Base-by-base conservation (phyloP, 2,797 vertebrate species). In the Scleropages formosus region DNA sequence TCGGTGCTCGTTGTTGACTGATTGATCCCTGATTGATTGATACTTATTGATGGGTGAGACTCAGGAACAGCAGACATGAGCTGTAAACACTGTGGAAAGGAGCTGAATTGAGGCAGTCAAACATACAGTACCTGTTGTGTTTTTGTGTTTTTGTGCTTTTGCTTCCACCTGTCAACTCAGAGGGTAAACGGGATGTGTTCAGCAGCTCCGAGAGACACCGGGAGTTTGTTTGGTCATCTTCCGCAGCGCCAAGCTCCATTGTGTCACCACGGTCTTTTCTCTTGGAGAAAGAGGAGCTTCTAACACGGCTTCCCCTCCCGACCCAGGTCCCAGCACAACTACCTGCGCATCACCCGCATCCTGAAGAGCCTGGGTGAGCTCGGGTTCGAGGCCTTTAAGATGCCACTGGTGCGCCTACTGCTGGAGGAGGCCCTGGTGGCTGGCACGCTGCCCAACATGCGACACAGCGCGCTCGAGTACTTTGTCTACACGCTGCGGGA, bases 261-360 rank as follows among this genome's bases (percentile, higher is more conserved):
- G 63, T 10, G n/a, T n/a, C n/a, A n/a, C n/a, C n/a, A n/a, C n/a
- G n/a, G n/a, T n/a, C n/a, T n/a, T n/a, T n/a, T n/a, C n/a, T n/a
- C n/a, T n/a, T n/a, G 47, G 6, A 59, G 58, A 59, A 59, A 59
- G 9, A 49, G n/a, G 12, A 58, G 26, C 20, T 31, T 31, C 18
- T 53, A 22, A 70, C 26, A 7, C 60, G 62, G 44, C 26, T 75
- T 16, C 62, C 39, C 26, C 4, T 47, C 27, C 72, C n/a, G n/a
- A n/a, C n/a, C 0, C 85, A 99, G 97, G 89, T 98, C 96, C 74
- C 96, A 97, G 85, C 97, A 99, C 91, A 99, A 99, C 90, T 98
- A 98, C 86, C 90, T 99, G 84, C 94, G 97, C 80, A 96, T 99
- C 86, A 98, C 97, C 1, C 95, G 97, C 47, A 98, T 99, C 88